Base-by-base conservation (phyloP, 2,113 vertebrate genomes). In the Zootoca vivipara region DNA sequence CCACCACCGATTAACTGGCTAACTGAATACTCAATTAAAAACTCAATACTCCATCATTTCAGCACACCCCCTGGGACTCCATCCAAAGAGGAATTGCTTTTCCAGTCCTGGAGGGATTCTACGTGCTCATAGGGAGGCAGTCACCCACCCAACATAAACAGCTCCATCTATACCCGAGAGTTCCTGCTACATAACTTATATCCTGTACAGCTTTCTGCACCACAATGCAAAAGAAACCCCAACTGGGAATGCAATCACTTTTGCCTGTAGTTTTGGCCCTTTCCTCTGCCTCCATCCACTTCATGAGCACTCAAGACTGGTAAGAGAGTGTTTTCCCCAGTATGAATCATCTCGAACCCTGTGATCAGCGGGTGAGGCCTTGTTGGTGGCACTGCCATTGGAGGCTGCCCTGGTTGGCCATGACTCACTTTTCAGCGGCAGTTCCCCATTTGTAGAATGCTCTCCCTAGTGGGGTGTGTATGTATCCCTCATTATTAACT, bases 21-120 rank as follows among this genome's bases (percentile, higher is more conserved):
- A 77, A 77, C 58, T 88, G 38, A 83, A 35, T 75, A 28, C 80
- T 88, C 80, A 88, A 52, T 83, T 82, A 88, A 83, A 88, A 82
- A 46, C 58, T 82, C 86, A 88, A 82, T 77, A 67, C 58, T 82
- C 65, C n/a, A 75, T 75, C 4, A 87, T 87, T 58, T 52, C 13
- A 33, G 35, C 8, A 5, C 33, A 77, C 7, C 28, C 73, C 40
- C 79, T 64, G 70, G 80, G 80, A 26, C 30, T 75, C 38, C 38
- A 38, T 75, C 80, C 80, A 46, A 7, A 83, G 30, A 73, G 79
- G 65, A 83, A 74, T 52, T 35, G 22, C 38, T 75, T 38, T 65
- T 67, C 80, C 18, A 10, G n/a, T 35, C 30, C 80, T 88, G 70
- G 80, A 52, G 58, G 70, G 46, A 65, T 77, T 88, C 70, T 69